Percentiles rank a stretch among this genome's conserved stretches.
Conservation (phyloP, 53 echinoderm and acorn worm species). For the Antedon mediterranea region DNA sequence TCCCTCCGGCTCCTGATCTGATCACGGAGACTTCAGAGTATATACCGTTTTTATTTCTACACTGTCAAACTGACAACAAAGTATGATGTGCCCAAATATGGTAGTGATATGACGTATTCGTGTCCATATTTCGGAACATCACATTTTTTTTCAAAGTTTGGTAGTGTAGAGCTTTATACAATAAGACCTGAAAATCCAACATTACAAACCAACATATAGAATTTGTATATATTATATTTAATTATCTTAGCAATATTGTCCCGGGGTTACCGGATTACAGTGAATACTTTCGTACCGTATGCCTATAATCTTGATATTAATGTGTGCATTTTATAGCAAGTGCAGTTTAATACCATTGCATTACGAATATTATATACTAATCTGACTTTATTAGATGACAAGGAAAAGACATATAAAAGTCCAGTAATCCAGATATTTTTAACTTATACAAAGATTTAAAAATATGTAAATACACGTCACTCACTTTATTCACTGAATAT, state of each 20-base stretch:
- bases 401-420: background rate
- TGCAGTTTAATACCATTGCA: background rate
- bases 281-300: background rate
- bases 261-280: background rate
- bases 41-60: too few species aligned
- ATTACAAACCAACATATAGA: too few species aligned
- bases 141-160: too few species aligned
- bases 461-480: background rate
- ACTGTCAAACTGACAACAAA: too few species aligned
- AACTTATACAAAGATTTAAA: background rate
- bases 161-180: background rate
- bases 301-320: background rate
- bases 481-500: background rate
- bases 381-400: background rate
- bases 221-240: too few species aligned
- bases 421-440: background rate
- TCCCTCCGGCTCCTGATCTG: background rate
- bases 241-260: background rate
- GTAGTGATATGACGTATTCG: too few species aligned
- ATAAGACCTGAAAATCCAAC: too few species aligned
- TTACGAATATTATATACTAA: background rate
- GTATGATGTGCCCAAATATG: too few species aligned
- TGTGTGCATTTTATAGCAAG: background rate
- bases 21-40: too few species aligned
- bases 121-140: too few species aligned